Conservation (phyloP, 2,888 invertebrate species). For the Abrostola triplasia region DNA sequence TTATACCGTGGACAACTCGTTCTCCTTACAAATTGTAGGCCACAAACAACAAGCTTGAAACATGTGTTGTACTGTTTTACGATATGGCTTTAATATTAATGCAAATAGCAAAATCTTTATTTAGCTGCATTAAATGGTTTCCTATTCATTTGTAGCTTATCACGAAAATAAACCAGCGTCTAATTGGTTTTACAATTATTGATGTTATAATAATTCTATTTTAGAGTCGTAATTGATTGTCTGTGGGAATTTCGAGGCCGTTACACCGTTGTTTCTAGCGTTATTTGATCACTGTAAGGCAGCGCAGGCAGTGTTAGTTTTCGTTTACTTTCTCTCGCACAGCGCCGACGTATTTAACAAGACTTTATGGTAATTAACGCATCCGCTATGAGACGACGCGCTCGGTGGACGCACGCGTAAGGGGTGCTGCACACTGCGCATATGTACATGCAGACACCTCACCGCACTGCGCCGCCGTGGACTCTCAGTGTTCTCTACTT, state of each 20-base stretch:
- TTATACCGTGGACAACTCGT: no score
- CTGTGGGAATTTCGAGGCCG: not conserved
- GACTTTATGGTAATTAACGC: constrained; percentile 53
- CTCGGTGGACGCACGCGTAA: constrained; percentile 5
- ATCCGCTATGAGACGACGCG: constrained; percentile 19
- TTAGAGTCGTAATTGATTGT: constrained; percentile 5
- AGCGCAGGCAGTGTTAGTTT: constrained; percentile 45
- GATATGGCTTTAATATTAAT: no score
- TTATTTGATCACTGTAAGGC: not conserved
- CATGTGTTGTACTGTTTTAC: no score
- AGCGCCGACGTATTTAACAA: constrained; percentile 51
- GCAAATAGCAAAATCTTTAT: no score
- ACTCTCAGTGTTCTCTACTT: no score
- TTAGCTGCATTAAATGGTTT: no score
- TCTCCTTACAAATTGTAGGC: no score
- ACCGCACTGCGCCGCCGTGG: not conserved
- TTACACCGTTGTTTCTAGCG: constrained; percentile 1
- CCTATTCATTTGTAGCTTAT: no score
- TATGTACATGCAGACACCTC: not conserved
- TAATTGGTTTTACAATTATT: no score
- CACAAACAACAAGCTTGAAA: no score
- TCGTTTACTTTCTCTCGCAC: constrained; percentile 60
- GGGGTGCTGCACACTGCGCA: constrained; percentile 4
- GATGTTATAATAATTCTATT: constrained; percentile 6
- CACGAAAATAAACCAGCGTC: no score